Evolutionary conservation across 1,140 invertebrate genomes (phyloP).

Genomic region (Lordiphosa clarofinis): DNA sequence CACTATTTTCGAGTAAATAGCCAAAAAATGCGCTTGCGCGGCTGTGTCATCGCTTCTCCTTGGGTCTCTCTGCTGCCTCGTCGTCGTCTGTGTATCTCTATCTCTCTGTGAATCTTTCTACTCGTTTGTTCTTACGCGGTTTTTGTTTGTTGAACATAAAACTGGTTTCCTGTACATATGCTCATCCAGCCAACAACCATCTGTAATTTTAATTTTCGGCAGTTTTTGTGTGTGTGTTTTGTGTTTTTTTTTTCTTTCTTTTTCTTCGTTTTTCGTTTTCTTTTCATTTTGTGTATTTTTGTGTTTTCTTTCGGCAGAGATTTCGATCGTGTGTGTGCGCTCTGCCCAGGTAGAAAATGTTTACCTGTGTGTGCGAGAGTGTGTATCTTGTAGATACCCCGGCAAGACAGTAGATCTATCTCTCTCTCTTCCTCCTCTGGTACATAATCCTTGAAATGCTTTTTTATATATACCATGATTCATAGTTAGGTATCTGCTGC

Average conservation of each 20-base stretch:
- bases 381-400: slow-evolving; percentile 62
- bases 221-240: slow-evolving; percentile 28
- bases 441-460: slow-evolving; percentile 30
- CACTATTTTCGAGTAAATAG: no score
- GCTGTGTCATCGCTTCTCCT: slow-evolving; percentile 55
- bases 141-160: slow-evolving; percentile 76
- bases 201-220: slow-evolving; percentile 74
- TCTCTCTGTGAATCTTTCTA: slow-evolving; percentile 33
- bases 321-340: slow-evolving; percentile 54
- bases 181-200: slow-evolving; percentile 73
- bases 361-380: slow-evolving; percentile 34
- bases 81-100: slow-evolving; percentile 2
- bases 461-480: slow-evolving; percentile 64
- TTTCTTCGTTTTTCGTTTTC: slow-evolving; percentile 17
- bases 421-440: slow-evolving; percentile 10
- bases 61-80: slow-evolving; percentile 2
- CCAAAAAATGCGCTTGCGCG: slow-evolving; percentile 11
- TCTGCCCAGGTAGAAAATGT: slow-evolving; percentile 68
- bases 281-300: slow-evolving; percentile 23
- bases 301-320: slow-evolving; percentile 59
- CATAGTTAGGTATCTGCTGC: slow-evolving; percentile 51
- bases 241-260: background rate
- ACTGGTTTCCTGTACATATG: slow-evolving; percentile 78
- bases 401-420: slow-evolving; percentile 54
- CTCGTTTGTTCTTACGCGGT: slow-evolving; percentile 56